A percentile compares a stretch with the other conserved stretches of the same genome.
phyloP scores from a whole-genome alignment of 2,888 invertebrate species.

The Lasioglossum leucozonium region DNA sequence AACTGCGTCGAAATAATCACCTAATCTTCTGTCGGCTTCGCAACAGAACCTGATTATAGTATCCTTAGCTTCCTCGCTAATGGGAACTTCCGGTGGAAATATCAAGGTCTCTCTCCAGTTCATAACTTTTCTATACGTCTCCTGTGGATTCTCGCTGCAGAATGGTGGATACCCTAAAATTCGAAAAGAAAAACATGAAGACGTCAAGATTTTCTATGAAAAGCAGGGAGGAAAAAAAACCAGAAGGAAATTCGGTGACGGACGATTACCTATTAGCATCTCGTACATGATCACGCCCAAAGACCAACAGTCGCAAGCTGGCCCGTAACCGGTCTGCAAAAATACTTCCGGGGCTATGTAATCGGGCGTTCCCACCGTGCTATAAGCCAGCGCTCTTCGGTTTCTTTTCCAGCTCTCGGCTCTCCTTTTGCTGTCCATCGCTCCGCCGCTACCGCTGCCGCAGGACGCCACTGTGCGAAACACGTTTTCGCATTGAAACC shows the following conservation, averaged over 20 bases:
- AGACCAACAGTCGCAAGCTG: constrained; percentile 99
- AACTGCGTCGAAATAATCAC: constrained; percentile 69
- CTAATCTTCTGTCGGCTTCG: constrained; percentile 95
- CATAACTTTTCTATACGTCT: constrained; percentile 99
- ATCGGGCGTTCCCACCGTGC: constrained; percentile 98
- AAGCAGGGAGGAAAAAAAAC: background rate
- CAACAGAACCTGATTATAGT: constrained; percentile 98
- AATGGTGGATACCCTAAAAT: constrained; percentile 97
- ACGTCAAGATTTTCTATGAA: background rate
- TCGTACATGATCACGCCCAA: constrained; percentile 99
- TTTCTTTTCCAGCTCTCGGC: constrained; percentile 99
- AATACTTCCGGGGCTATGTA: constrained; percentile 99
- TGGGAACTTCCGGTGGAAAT: constrained; percentile 99
- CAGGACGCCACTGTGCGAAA: constrained; percentile 80
- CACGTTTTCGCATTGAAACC: background rate
- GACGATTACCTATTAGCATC: constrained; percentile 95
- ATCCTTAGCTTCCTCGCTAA: constrained; percentile 98
- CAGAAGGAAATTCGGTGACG: background rate
- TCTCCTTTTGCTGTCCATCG: constrained; percentile 98
- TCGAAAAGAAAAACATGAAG: background rate
- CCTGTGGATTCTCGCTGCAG: constrained; percentile 99
- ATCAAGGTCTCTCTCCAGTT: constrained; percentile 99
- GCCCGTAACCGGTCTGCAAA: constrained; percentile 98
- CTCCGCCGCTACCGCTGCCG: constrained; percentile 86
- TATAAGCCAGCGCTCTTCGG: constrained; percentile 96